Conservation (phyloP, 2,888 invertebrate genomes). For the Perithous albicinctus region DNA sequence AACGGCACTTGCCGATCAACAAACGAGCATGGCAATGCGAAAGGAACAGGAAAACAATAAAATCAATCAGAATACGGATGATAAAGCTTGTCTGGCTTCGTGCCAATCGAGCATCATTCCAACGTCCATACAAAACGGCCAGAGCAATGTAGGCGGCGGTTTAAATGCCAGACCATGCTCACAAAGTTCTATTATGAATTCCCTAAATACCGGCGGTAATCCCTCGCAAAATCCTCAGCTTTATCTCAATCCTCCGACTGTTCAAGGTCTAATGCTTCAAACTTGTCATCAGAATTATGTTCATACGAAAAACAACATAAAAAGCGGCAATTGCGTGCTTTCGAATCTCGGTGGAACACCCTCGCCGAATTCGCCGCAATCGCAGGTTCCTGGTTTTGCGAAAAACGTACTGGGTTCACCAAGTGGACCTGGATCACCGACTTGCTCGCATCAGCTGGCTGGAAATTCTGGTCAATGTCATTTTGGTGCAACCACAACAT, state of each 20-base stretch:
- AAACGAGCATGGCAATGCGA: conserved; percentile 75
- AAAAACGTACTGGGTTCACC: conserved; percentile 66
- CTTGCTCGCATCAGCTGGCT: conserved; percentile 77
- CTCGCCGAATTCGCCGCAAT: conserved; percentile 62
- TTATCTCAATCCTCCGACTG: conserved; percentile 74
- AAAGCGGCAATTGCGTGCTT: conserved; percentile 64
- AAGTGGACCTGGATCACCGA: conserved; percentile 77
- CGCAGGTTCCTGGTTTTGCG: conserved; percentile 66
- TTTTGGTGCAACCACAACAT: conserved; percentile 63
- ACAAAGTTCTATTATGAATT: conserved; percentile 68
- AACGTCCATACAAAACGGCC: conserved; percentile 78
- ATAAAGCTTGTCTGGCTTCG: conserved; percentile 72
- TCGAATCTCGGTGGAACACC: conserved; percentile 64
- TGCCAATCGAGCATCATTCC: conserved; percentile 77
- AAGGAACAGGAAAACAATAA: conserved; percentile 82
- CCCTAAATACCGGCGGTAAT: conserved; percentile 68
- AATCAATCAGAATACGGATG: conserved; percentile 78
- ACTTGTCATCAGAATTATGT: conserved; percentile 66
- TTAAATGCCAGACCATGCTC: conserved; percentile 67
- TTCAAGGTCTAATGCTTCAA: conserved; percentile 62
- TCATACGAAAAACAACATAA: conserved; percentile 77
- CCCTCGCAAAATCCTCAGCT: conserved; percentile 73
- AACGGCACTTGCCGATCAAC: conserved; percentile 86
- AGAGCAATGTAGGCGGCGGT: conserved; percentile 64
- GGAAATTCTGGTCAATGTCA: conserved; percentile 76